Evolutionary conservation across 2,888 invertebrate species (phyloP).

Genomic region (Lucinisca nassula): DNA sequence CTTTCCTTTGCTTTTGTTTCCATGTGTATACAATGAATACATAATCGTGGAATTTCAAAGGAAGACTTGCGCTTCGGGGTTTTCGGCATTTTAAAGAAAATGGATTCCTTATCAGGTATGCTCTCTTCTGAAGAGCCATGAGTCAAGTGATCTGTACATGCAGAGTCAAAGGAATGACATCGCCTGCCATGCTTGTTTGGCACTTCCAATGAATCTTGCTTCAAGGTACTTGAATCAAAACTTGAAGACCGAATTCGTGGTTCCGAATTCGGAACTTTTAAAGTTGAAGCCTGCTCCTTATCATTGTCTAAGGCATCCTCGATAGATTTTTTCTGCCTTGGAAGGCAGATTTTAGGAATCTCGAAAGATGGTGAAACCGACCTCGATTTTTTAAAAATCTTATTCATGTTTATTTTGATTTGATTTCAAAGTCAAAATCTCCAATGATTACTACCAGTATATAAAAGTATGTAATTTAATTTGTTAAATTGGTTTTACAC

Average conservation of each 20-base stretch:
- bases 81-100: slow-evolving; percentile 62
- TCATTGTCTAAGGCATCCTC: slow-evolving; percentile 65
- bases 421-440: no score
- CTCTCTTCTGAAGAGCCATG: slow-evolving; percentile 80
- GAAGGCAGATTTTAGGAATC: slow-evolving; percentile 82
- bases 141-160: slow-evolving; percentile 58
- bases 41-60: slow-evolving; percentile 85
- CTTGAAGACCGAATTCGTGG: slow-evolving; percentile 81
- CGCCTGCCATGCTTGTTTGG: slow-evolving; percentile 72
- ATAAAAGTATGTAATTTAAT: no score
- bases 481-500: no score
- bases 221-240: slow-evolving; percentile 82
- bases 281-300: slow-evolving; percentile 35
- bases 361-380: slow-evolving; percentile 82
- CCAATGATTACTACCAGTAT: no score
- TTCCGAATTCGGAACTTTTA: slow-evolving; percentile 78
- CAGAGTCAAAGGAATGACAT: slow-evolving; percentile 82
- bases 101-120: slow-evolving; percentile 72
- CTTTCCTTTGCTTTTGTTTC: slow-evolving; percentile 77
- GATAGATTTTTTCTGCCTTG: slow-evolving; percentile 73
- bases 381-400: slow-evolving; percentile 80
- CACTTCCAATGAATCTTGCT: slow-evolving; percentile 68
- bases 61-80: slow-evolving; percentile 78
- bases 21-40: slow-evolving; percentile 85
- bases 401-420: slow-evolving; percentile 70